Base-by-base conservation (phyloP, 2,113 vertebrate species). In the Epinephelus fuscoguttatus region DNA sequence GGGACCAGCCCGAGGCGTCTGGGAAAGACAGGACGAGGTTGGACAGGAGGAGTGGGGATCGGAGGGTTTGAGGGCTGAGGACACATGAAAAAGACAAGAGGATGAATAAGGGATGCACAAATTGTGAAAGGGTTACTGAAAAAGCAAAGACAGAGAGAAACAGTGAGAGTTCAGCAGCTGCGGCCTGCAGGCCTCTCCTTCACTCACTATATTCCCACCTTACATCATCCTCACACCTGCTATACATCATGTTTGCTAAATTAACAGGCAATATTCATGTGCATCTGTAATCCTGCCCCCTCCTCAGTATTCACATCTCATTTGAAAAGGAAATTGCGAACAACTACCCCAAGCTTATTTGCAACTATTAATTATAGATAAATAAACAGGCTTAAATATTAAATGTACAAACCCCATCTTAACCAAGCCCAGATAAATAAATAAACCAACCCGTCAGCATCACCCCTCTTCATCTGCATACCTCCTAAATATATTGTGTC, bases 1-100 rank as follows among this genome's bases (percentile, higher is more conserved):
- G 49, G 47, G 81, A 89, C 75, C 59, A 81, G 89, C 88, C 92
- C n/a, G 40, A 79, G 90, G 88, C 85, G 30, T 71, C 23, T 50
- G 73, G 73, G 75, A 73, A 73, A 45, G 71, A 76, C 68, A 56
- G 66, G 56, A 69, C 23, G 53, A 47, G 55, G 72, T 47, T 74
- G 71, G 53, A 77, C 53, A n/a, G 60, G 49, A 84, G 67, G 70
- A 85, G 75, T 30, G 53, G 60, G 50, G 75, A 50, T 33, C 14
- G 10, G 42, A 47, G 61, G 47, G 56, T 70, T 4, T 53, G 42
- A 82, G 61, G 62, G 25, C 6, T 59, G 50, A 57, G 49, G 49
- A 86, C 52, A 60, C 47, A 62, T 15, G 56, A 61, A 42, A 56
- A 19, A 33, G 27, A 23, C 49, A 61, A 49, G 17, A 37, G 3